Base-by-base conservation (phyloP, 2,888 invertebrate genomes). In the Phalangium opilio region DNA sequence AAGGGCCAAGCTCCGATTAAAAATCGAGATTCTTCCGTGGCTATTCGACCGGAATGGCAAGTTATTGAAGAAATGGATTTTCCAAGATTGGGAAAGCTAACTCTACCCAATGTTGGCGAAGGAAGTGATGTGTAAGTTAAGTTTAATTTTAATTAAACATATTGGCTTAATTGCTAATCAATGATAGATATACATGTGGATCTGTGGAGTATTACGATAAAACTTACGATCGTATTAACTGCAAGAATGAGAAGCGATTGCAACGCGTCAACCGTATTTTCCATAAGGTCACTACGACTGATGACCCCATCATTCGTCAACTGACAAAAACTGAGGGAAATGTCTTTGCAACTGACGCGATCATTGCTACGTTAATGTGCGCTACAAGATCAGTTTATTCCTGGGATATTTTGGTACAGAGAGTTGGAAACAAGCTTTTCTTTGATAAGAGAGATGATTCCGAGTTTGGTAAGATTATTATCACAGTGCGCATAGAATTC, bases 401-500 rank as follows among this genome's bases (percentile, higher is more conserved):
- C 2, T 98, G 98, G 98, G 98, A 98, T 66, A 89, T 98, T 62
- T 87, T 99, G 43, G 93, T 96, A 61, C 87, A 69, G 57, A 64
- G 70, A 43, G 65, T 74, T 32, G 71, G 69, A 40, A 67, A 71
- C 57, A 72, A 70, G 68, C 70, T 98, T 52, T 98, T 98, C 72
- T 81, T 98, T 66, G 98, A 98, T 66, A 98, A 96, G 69, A 78
- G 98, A 53, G 95, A 96, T 68, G 90, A 91, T 67, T 91, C 91
- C 0, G 91, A 91, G 67, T 93, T 95, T 63, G 93, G 72, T 73
- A 60, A 61, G 62, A 47, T 32, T 7, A 7, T 27, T 27, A 27
- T 27, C n/a, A n/a, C n/a, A n/a, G n/a, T n/a, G n/a, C n/a, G n/a
- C n/a, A n/a, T n/a, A n/a, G n/a, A n/a, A n/a, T n/a, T n/a, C n/a